A percentile compares a stretch with the other conserved stretches of the same genome.
These are phyloP conservation scores for Drosophila gaucha DNA, from an alignment of 2,888 invertebrate genomes.

Conservation along the genomic window DNA sequence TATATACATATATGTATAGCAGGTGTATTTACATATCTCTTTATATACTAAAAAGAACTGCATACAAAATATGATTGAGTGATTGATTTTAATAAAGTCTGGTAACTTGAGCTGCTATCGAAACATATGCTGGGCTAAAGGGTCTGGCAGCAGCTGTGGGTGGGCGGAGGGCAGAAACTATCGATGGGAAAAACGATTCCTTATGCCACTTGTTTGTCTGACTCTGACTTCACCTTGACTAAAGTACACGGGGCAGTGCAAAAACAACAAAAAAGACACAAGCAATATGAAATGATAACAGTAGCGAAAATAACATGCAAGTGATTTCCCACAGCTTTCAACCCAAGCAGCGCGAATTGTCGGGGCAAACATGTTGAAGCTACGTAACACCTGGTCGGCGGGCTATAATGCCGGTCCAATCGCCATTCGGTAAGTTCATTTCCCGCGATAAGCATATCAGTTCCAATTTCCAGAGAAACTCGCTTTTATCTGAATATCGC, in stretches of 20 bases:
- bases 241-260: slow-evolving; percentile 66
- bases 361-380: slow-evolving; percentile 59
- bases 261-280: slow-evolving; percentile 14
- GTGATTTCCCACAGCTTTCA: slow-evolving; percentile 56
- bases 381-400: slow-evolving; percentile 66
- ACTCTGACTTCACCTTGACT: slow-evolving; percentile 78
- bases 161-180: slow-evolving; percentile 11
- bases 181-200: slow-evolving; percentile 31
- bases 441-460: too few species aligned
- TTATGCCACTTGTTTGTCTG: slow-evolving; percentile 48
- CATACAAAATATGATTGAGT: slow-evolving; percentile 1
- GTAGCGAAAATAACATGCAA: slow-evolving; percentile 45
- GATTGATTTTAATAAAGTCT: not conserved
- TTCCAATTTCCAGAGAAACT: too few species aligned
- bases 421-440: slow-evolving; percentile 60
- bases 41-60: not conserved
- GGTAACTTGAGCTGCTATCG: too few species aligned
- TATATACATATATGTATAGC: slow-evolving; percentile 6
- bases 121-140: not conserved
- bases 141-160: not conserved
- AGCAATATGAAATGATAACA: slow-evolving; percentile 33
- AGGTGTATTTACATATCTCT: slow-evolving; percentile 15
- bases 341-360: slow-evolving; percentile 26
- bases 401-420: slow-evolving; percentile 40
- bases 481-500: too few species aligned